Evolutionary conservation across 2,113 vertebrate species (phyloP).

Genomic region (Spea bombifrons): DNA sequence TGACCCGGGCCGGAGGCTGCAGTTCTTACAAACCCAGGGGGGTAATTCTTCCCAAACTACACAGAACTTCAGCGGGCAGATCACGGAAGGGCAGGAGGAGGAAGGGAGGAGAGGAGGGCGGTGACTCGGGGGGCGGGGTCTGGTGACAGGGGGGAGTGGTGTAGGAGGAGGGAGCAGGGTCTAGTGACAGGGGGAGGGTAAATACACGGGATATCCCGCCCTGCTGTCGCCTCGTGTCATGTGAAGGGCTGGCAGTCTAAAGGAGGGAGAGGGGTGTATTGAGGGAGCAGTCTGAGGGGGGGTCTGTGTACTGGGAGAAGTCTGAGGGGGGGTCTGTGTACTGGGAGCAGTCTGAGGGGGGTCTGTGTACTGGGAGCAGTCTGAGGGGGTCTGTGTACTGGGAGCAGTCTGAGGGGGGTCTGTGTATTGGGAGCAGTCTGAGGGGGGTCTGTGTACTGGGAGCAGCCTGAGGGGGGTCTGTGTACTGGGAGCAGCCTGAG

Average conservation of each 20-base stretch:
- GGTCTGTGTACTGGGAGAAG: background rate
- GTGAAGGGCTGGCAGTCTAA: background rate
- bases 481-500: no score
- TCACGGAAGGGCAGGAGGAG: conserved; percentile 29
- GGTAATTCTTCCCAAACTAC: conserved; percentile 12
- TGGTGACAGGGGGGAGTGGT: background rate
- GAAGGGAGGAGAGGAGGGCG: conserved; percentile 33
- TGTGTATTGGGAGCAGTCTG: background rate
- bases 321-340: background rate
- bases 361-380: background rate
- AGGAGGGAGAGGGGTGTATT: background rate
- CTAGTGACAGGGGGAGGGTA: conserved; percentile 20
- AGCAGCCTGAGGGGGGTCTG: background rate
- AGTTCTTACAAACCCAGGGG: background rate
- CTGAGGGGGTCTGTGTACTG: background rate
- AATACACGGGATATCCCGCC: no score
- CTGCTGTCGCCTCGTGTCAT: no score
- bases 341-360: background rate
- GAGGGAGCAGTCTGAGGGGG: conserved; percentile 6
- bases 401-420: background rate
- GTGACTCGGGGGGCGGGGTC: background rate
- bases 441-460: background rate
- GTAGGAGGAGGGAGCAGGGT: background rate
- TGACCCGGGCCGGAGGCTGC: no score
- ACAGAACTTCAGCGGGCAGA: background rate